phyloP scores from a whole-genome alignment of 2,797 vertebrate genomes.

The Pogoniulus pusillus region DNA sequence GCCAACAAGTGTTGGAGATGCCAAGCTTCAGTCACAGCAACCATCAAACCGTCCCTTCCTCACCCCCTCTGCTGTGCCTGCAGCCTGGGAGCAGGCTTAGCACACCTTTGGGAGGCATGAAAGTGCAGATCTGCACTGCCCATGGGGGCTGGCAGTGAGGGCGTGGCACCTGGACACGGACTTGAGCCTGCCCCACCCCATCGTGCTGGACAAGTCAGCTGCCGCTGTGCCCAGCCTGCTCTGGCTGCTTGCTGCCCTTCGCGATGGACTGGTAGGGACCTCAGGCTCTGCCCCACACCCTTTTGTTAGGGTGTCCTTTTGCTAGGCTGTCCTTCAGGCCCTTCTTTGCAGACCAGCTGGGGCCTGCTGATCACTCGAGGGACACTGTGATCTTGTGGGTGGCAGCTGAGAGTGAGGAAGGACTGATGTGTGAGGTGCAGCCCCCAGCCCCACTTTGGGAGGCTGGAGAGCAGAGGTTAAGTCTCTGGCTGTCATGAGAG shows the following conservation, averaged over 20 bases:
- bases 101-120: neutral
- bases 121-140: neutral
- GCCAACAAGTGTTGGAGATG: neutral
- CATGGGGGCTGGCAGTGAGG: fast-evolving
- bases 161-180: fast-evolving
- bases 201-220: neutral
- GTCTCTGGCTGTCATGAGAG: neutral
- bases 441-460: neutral
- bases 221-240: neutral
- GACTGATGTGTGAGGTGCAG: fast-evolving
- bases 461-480: neutral
- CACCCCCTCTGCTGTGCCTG: neutral
- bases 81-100: neutral
- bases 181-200: neutral
- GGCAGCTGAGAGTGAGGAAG: neutral
- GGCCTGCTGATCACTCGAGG: neutral
- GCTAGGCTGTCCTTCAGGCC: neutral
- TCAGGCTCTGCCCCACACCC: neutral
- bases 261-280: neutral
- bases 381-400: neutral
- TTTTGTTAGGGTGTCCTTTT: neutral
- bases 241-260: neutral
- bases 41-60: neutral
- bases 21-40: neutral
- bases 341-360: neutral